Percentiles rank a stretch among this genome's conserved stretches.
Evolutionary conservation across 2,797 vertebrate species (phyloP).

Genomic region (Bradypodion ventrale): DNA sequence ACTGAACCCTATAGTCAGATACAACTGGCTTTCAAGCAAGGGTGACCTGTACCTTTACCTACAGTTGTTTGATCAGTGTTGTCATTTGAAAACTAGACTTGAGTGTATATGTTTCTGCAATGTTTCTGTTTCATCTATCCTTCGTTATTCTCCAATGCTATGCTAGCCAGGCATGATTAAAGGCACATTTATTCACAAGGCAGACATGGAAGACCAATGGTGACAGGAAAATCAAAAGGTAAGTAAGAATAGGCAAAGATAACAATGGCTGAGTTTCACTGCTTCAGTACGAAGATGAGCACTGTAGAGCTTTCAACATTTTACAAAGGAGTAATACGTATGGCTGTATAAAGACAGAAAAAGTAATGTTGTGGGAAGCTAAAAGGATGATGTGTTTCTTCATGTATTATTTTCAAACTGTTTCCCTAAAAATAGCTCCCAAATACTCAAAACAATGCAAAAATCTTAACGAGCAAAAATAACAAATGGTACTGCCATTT

Average conservation of each 20-base stretch:
- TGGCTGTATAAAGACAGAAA: conserved; percentile 18
- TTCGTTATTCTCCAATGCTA: not conserved
- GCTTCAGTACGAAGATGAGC: conserved; percentile 9
- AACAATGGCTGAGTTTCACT: not conserved
- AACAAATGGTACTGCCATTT: not conserved
- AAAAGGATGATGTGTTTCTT: not conserved
- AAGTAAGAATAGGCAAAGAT: conserved; percentile 4
- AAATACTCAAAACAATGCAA: not conserved
- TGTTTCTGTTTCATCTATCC: conserved; percentile 1
- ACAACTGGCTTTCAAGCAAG: no score
- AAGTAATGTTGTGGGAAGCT: conserved; percentile 9
- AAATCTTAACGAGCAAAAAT: not conserved
- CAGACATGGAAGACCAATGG: conserved; percentile 13
- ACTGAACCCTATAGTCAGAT: not conserved
- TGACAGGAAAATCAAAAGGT: not conserved
- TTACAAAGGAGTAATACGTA: not conserved
- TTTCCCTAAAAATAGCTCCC: not conserved
- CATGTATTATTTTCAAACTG: not conserved
- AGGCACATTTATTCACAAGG: not conserved
- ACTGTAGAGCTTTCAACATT: conserved; percentile 10
- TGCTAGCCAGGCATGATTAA: conserved; percentile 10
- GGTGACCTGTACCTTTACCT: no score
- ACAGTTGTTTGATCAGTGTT: not conserved
- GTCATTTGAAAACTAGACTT: not conserved
- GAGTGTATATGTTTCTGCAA: not conserved